Base-by-base conservation (phyloP, 2,888 invertebrate genomes). In the Caenorhabditis afra region DNA sequence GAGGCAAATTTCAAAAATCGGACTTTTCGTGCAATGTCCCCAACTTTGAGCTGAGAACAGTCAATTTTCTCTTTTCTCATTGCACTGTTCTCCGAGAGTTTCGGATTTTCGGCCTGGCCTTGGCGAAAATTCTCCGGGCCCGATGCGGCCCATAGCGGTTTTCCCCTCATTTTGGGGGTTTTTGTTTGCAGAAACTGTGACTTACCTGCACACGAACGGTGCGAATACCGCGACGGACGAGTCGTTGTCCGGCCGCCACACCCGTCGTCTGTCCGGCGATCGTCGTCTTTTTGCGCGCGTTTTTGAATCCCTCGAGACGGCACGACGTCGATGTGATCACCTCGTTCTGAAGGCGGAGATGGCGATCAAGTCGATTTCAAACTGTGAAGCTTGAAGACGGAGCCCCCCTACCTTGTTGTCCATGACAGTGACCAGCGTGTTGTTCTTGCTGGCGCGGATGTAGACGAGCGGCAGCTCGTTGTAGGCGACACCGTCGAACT, bases 181-280 rank as follows among this genome's bases (percentile, higher is more conserved):
- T n/a, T n/a, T n/a, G n/a, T n/a, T n/a, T n/a, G n/a, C n/a, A n/a
- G n/a, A n/a, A n/a, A 29, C 7, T 7, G 7, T 29, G 4, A 22
- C 65, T 5, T 1, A 85, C 79, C 65, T 86, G 75, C 11, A 90
- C 88, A 12, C 88, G 81, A 35, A 91, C 90, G 20, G 88, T 87
- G 37, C 85, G 84, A 35, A 91, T 83, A 22, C 91, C 91, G 67
- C 87, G 57, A 82, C 91, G 84, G 37, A 87, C 82, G 22, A 88
- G 80, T 45, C 88, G 71, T 74, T 92, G 92, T 83, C 94, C 94
- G 86, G 96, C 91, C 73, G 93, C 93, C 66, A 96, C 93, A 23
- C 95, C 97, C 23, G 96, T 95, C 12, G 96, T 95, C 91, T 98
- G 86, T 1, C 96, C 97, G 45, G 97, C 97, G 88, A 97, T 94